Conservation (phyloP, 2,797 vertebrate species). For the Schizopygopsis pylzovi region DNA sequence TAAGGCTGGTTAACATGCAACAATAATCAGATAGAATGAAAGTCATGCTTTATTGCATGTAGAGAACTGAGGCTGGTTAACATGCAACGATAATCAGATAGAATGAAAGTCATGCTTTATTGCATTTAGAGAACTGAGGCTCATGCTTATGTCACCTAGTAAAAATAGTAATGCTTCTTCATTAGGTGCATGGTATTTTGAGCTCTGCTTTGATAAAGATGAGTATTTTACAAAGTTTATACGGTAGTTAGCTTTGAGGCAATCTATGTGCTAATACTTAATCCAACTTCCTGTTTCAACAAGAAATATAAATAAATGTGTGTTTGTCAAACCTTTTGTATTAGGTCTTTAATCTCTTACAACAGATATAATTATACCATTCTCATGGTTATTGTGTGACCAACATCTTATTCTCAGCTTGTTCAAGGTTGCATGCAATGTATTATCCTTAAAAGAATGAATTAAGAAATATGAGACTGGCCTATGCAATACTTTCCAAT, state of each 20-base stretch:
- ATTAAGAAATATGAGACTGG: conserved; percentile 4
- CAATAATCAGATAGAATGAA: neutral
- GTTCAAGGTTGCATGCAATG: neutral
- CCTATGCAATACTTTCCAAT: neutral
- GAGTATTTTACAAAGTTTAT: conserved; percentile 1
- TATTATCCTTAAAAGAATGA: neutral
- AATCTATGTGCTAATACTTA: neutral
- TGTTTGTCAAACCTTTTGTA: neutral
- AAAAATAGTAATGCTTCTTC: conserved; percentile 14
- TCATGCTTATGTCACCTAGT: neutral
- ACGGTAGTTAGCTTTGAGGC: neutral
- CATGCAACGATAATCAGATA: neutral
- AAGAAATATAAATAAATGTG: neutral
- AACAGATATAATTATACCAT: neutral
- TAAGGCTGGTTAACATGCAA: neutral
- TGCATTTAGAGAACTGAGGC: neutral
- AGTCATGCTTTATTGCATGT: neutral
- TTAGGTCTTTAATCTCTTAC: neutral
- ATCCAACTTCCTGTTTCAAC: neutral
- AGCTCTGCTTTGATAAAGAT: conserved; percentile 12
- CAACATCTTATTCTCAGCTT: neutral
- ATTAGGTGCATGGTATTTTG: neutral
- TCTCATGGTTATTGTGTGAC: conserved; percentile 8
- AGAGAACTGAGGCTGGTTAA: neutral
- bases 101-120: neutral